phyloP scores from a whole-genome alignment of 2,888 invertebrate genomes.

The Elmis aenea region DNA sequence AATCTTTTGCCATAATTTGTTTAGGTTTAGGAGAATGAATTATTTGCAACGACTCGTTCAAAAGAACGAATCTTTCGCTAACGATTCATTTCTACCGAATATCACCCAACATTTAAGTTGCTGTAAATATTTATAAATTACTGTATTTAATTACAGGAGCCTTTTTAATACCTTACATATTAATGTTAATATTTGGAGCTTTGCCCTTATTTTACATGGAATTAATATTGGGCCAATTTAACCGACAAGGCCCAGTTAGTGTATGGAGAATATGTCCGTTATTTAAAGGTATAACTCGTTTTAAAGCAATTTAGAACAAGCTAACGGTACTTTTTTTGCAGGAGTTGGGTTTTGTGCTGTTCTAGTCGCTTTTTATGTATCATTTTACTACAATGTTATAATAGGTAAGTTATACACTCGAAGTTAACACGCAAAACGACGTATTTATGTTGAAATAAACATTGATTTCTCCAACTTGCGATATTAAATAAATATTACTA shows the following conservation, averaged over 20 bases:
- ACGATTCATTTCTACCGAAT: no score
- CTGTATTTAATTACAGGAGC: conserved; percentile 67
- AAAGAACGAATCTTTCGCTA: no score
- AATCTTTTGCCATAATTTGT: no score
- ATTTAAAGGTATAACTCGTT: conserved; percentile 63
- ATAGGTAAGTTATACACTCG: conserved; percentile 67
- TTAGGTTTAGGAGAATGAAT: no score
- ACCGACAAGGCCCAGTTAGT: conserved; percentile 70
- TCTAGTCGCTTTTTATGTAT: conserved; percentile 73
- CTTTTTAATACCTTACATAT: conserved; percentile 68
- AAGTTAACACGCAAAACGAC: no score
- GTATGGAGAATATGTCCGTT: conserved; percentile 80
- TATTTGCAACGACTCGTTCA: no score
- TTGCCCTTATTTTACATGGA: conserved; percentile 78
- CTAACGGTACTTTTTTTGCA: conserved; percentile 37
- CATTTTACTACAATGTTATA: conserved; percentile 81
- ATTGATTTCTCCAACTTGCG: no score
- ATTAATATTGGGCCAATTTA: conserved; percentile 70
- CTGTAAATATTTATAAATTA: no score
- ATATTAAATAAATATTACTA: no score
- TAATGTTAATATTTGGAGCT: conserved; percentile 72
- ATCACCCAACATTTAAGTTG: no score
- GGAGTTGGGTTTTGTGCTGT: conserved; percentile 77
- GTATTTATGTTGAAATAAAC: no score
- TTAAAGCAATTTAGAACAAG: background rate